Evolutionary conservation across 2,888 invertebrate species (phyloP), one percentile per base, ranked within the genome.

Genomic region (Himalopsyche anomala): DNA sequence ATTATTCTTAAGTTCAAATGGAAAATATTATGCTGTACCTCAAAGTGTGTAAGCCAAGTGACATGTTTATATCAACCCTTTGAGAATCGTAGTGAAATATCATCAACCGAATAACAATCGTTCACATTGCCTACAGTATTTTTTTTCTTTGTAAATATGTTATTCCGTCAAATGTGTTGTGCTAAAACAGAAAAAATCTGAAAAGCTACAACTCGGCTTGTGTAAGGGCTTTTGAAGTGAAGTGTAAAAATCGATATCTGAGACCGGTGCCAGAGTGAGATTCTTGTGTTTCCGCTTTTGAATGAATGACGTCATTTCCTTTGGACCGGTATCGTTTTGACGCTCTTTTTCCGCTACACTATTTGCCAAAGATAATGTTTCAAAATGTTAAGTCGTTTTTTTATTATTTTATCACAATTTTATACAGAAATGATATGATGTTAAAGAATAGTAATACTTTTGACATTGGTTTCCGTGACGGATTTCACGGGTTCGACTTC

Each of bases 241-340:
- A 62, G 62, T 62, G 62, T 62, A 19, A 62, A 19, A 62, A 28
- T n/a, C 62, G 62, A 62, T 62, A 62, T 19, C 62, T n/a, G 19
- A 62, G 62, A 19, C 19, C 19, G 62, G 62, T 62, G 62, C 62
- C 62, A 28, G 28, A 62, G n/a, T 62, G 62, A 28, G 62, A n/a
- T 62, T 62, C 19, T 62, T 8, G 62, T 19, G 62, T 62, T 80
- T 80, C 80, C 80, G 80, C 11, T 80, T 80, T 42, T 12, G 80
- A 42, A 42, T 80, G 80, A 80, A 80, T 40, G 80, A 40, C 80
- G 42, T 38, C 80, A 80, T 42, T 80, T 80, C 80, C 80, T 80
- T 80, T 36, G 80, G 80, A 12, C 80, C 80, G 42, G 79, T 80
- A 80, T 80, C 80, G 80, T 42, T 80, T 42, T 80, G 40, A 38